Conservation (phyloP, 2,797 vertebrate genomes). For the Ataeniobius toweri region DNA sequence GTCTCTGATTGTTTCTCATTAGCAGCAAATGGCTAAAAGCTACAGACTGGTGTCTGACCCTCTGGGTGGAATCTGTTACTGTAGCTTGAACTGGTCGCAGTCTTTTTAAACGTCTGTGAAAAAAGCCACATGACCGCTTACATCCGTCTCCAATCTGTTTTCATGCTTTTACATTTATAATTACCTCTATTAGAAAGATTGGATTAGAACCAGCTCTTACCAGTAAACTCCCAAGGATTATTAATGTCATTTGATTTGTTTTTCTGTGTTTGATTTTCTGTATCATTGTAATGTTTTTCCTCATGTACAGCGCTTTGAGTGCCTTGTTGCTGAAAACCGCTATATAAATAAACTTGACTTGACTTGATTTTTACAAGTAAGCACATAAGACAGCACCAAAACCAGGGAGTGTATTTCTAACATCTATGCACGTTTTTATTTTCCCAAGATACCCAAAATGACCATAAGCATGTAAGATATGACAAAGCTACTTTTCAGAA, state of each 20-base stretch:
- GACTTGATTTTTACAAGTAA: not conserved
- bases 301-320: too few relatives aligned
- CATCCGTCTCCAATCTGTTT: conserved; percentile 19
- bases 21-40: conserved; percentile 67
- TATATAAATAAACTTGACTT: too few relatives aligned
- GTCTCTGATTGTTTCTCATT: conserved; percentile 72
- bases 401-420: not conserved
- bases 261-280: too few relatives aligned
- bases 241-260: too few relatives aligned
- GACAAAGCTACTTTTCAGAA: not conserved
- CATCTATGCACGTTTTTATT: not conserved
- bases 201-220: too few relatives aligned
- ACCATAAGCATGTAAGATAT: not conserved
- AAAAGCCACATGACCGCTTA: conserved; percentile 36
- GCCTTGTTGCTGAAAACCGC: too few relatives aligned
- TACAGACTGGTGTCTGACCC: conserved; percentile 55
- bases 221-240: too few relatives aligned
- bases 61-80: conserved; percentile 57
- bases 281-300: too few relatives aligned
- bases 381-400: not conserved
- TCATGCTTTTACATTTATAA: not conserved
- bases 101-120: conserved; percentile 42
- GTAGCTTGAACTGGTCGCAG: conserved; percentile 39
- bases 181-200: too few relatives aligned
- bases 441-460: not conserved